phyloP scores from a whole-genome alignment of 2,888 invertebrate species.

The Spilosoma lubricipeda region DNA sequence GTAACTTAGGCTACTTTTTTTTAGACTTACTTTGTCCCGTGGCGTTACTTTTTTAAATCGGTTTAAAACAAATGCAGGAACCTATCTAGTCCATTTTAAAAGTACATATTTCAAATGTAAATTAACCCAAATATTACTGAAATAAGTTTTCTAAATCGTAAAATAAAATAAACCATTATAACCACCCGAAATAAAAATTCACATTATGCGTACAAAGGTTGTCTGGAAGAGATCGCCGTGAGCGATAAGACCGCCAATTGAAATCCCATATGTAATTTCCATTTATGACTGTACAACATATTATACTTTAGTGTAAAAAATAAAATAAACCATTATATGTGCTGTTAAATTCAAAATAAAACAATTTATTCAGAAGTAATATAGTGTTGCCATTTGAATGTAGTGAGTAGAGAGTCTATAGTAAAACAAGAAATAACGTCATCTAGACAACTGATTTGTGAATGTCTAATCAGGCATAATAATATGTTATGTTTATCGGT shows the following conservation, averaged over 20 bases:
- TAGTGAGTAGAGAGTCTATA: neutral
- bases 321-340: neutral
- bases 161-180: too few relatives aligned
- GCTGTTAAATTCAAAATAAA: neutral
- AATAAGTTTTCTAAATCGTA: neutral
- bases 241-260: too few relatives aligned
- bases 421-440: neutral
- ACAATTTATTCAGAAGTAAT: neutral
- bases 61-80: neutral
- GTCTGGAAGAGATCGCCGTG: too few relatives aligned
- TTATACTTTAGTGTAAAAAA: too few relatives aligned
- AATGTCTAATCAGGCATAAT: constrained; percentile 20
- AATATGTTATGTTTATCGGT: constrained; percentile 10
- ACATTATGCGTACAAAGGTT: too few relatives aligned
- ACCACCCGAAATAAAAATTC: too few relatives aligned
- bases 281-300: too few relatives aligned
- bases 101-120: neutral
- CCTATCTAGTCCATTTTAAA: neutral
- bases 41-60: too few relatives aligned
- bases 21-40: too few relatives aligned
- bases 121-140: neutral
- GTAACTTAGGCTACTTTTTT: too few relatives aligned
- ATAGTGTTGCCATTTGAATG: too few relatives aligned
- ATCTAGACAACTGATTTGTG: constrained; percentile 13
- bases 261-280: too few relatives aligned